Evolutionary conservation across 2,888 invertebrate species (phyloP).

Genomic region (Conops quadrifasciatus): DNA sequence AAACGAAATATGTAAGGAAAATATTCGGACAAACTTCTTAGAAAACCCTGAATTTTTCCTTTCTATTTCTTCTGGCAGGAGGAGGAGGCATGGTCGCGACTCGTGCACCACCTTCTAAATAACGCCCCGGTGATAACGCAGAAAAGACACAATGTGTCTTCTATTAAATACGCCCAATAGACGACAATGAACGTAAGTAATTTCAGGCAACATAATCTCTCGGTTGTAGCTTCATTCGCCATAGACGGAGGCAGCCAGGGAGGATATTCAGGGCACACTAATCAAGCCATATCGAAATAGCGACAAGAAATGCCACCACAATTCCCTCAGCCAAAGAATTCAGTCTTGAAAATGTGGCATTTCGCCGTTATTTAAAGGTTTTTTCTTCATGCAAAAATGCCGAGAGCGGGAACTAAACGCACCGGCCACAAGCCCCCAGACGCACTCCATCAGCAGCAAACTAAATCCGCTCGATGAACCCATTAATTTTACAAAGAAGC

Average conservation of each 20-base stretch:
- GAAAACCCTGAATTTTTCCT: no score
- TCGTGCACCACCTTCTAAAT: no score
- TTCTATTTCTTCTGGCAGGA: no score
- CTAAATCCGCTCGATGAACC: slow-evolving; percentile 33
- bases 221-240: slow-evolving; percentile 15
- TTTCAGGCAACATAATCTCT: slow-evolving; percentile 18
- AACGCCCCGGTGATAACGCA: no score
- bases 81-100: no score
- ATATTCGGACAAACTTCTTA: no score
- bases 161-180: no score
- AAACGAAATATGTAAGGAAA: no score
- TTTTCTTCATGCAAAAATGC: slow-evolving; percentile 29
- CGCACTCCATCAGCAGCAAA: slow-evolving; percentile 6
- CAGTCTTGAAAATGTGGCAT: slow-evolving; percentile 20
- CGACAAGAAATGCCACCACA: slow-evolving; percentile 35
- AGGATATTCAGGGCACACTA: neutral
- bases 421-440: neutral
- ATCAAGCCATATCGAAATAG: slow-evolving; percentile 26
- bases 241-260: neutral
- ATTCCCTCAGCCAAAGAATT: slow-evolving; percentile 34
- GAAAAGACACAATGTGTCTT: no score
- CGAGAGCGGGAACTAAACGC: neutral
- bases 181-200: slow-evolving; percentile 13
- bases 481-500: slow-evolving; percentile 31
- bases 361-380: slow-evolving; percentile 33